A percentile compares a stretch with the other conserved stretches of the same genome.
Evolutionary conservation across 2,888 invertebrate genomes (phyloP).

Genomic region (Caradrina kadenii): DNA sequence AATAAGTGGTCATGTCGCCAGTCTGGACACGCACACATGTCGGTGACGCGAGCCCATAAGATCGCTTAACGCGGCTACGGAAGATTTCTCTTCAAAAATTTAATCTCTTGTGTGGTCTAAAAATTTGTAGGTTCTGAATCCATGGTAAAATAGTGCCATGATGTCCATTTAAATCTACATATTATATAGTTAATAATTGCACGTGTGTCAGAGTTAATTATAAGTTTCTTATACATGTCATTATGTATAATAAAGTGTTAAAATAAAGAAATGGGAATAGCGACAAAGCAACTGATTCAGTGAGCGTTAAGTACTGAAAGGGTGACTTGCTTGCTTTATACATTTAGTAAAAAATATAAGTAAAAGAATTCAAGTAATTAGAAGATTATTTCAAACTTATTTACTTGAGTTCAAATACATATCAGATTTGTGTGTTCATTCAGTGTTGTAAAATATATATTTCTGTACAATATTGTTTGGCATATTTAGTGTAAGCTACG

Average conservation of each 20-base stretch:
- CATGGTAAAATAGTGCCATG: too few relatives aligned
- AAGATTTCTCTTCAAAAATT: too few relatives aligned
- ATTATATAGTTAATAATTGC: neutral
- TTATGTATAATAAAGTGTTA: constrained; percentile 10
- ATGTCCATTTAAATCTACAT: neutral
- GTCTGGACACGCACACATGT: too few relatives aligned
- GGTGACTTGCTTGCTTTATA: constrained; percentile 33
- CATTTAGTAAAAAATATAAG: constrained; percentile 13
- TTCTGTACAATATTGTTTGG: constrained; percentile 27
- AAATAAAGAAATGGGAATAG: constrained; percentile 41
- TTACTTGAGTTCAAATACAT: constrained; percentile 42
- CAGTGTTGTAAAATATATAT: constrained; percentile 27
- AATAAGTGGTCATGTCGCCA: too few relatives aligned
- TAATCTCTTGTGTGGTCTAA: too few relatives aligned
- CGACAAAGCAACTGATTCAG: constrained; percentile 43
- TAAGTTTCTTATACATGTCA: constrained; percentile 6
- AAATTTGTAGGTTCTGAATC: too few relatives aligned
- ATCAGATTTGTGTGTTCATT: constrained; percentile 17
- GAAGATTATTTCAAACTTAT: neutral
- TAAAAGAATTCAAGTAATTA: constrained; percentile 39
- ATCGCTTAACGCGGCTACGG: too few relatives aligned
- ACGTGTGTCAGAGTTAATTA: neutral
- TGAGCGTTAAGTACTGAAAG: constrained; percentile 24
- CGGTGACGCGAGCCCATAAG: too few relatives aligned
- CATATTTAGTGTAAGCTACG: constrained; percentile 17